Base-by-base conservation (phyloP, 2,113 vertebrate species). In the Cisticola juncidis region DNA sequence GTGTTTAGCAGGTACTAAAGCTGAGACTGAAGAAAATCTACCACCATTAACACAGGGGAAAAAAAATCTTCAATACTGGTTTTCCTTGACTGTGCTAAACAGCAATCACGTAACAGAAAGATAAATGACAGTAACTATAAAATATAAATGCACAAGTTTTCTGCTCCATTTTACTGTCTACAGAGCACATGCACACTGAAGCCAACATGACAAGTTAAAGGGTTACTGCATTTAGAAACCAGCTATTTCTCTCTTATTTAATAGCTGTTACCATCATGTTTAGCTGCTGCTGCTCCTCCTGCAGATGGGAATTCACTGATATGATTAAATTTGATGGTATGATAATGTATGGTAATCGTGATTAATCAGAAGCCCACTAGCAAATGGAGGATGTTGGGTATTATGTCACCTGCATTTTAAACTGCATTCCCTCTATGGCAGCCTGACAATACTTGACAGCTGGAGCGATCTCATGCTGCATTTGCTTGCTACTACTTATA, bases 321-420 rank as follows among this genome's bases (percentile, higher is more conserved):
- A 98, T 98, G 98, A 99, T 99, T 99, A 98, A 98, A 98, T 98
- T 97, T 99, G 98, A 99, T 99, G 98, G 98, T 98, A 99, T 99
- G 99, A 99, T 99, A 99, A 99, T 99, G 96, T 99, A 99, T 99
- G 99, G 98, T 99, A 99, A 99, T 99, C 98, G 98, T 92, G 97
- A 98, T 98, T 99, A 99, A 99, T 99, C 98, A 99, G 98, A 98
- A 98, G 98, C 98, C 98, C 98, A 98, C 95, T 96, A 98, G 98
- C 98, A 99, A 99, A 98, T 97, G 98, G 97, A 98, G 98, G 97
- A 98, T 98, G 98, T 97, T 98, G 98, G 98, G 97, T 98, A 98
- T 98, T 98, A 97, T 98, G 98, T 98, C 98, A 98, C 98, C 98
- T 98, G 98, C 98, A 99, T 99, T 99, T 99, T 99, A 99, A 99